A percentile compares a stretch with the other conserved stretches of the same genome.
These are phyloP conservation scores for Mirounga angustirostris DNA, from an alignment of 2,113 vertebrate species.

Conservation along the genomic window DNA sequence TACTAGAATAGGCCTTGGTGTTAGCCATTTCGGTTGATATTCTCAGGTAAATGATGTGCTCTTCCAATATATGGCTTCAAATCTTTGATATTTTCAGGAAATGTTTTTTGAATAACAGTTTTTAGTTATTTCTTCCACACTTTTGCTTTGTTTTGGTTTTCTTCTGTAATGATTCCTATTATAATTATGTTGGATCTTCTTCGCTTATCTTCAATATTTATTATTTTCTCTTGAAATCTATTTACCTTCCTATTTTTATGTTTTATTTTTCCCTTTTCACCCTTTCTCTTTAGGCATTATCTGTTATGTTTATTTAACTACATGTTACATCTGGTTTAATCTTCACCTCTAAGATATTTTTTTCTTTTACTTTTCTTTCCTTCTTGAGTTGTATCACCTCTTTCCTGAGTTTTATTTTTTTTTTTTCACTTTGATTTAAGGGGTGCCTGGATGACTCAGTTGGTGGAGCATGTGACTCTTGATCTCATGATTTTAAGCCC, in stretches of 20 bases:
- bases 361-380: neutral
- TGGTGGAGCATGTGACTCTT: neutral
- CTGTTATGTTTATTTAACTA: neutral
- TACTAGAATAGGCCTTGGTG: neutral
- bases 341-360: neutral
- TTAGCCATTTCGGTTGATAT: neutral
- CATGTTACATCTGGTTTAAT: neutral
- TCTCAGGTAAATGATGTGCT: neutral
- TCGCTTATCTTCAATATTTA: slow-evolving; percentile 20
- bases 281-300: neutral
- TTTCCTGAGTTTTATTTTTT: neutral
- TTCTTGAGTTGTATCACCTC: neutral
- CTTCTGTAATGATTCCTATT: neutral
- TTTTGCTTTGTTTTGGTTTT: neutral
- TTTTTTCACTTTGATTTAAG: slow-evolving; percentile 15
- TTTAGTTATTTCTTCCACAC: neutral
- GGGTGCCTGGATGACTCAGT: neutral
- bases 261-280: neutral
- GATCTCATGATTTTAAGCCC: neutral
- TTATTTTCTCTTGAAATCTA: slow-evolving; percentile 37
- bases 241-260: neutral
- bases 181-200: slow-evolving; percentile 55
- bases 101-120: neutral
- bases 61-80: slow-evolving; percentile 2
- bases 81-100: slow-evolving; percentile 9